A percentile compares a stretch with the other conserved stretches of the same genome.
These are phyloP conservation scores for silkworm (Bombyx mori) DNA, from an alignment of 1,140 invertebrate species.

Conservation along the genomic window DNA sequence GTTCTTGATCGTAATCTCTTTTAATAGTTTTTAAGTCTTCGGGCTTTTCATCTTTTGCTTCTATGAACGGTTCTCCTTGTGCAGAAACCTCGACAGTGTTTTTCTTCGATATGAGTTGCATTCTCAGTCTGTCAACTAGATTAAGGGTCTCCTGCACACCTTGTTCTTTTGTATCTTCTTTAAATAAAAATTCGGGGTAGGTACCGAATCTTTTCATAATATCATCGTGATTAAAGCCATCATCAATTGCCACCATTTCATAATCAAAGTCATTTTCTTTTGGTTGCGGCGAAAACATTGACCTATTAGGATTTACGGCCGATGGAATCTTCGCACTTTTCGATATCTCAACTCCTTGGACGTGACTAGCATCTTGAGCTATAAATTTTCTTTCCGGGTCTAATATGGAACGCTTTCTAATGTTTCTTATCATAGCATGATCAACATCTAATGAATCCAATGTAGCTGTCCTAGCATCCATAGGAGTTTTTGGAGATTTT, in stretches of 20 bases:
- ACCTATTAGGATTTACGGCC: conserved; percentile 67
- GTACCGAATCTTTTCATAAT: conserved; percentile 76
- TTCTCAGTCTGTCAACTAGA: conserved; percentile 82
- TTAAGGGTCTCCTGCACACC: conserved; percentile 82
- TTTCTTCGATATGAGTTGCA: conserved; percentile 66
- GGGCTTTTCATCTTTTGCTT: conserved; percentile 18
- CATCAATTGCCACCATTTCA: conserved; percentile 76
- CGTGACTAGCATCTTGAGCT: conserved; percentile 53
- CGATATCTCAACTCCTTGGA: conserved; percentile 58
- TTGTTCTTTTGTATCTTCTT: conserved; percentile 81
- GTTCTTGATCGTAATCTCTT: conserved; percentile 1
- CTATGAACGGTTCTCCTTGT: conserved; percentile 33
- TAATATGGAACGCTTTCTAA: conserved; percentile 32
- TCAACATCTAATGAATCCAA: conserved; percentile 51
- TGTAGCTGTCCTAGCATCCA: conserved; percentile 52
- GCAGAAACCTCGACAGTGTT: conserved; percentile 32
- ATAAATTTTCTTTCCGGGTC: conserved; percentile 69
- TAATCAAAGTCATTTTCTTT: conserved; percentile 81
- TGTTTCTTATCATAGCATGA: conserved; percentile 36
- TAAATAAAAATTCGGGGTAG: conserved; percentile 78
- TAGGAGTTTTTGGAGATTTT: conserved; percentile 60
- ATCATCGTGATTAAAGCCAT: conserved; percentile 77
- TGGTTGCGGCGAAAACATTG: conserved; percentile 81
- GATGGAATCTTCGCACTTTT: conserved; percentile 62
- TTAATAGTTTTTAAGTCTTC: conserved; percentile 6